Percentiles rank a stretch among this genome's conserved stretches.
phyloP scores from a whole-genome alignment of 1,140 invertebrate species.

The Drosophila littoralis region DNA sequence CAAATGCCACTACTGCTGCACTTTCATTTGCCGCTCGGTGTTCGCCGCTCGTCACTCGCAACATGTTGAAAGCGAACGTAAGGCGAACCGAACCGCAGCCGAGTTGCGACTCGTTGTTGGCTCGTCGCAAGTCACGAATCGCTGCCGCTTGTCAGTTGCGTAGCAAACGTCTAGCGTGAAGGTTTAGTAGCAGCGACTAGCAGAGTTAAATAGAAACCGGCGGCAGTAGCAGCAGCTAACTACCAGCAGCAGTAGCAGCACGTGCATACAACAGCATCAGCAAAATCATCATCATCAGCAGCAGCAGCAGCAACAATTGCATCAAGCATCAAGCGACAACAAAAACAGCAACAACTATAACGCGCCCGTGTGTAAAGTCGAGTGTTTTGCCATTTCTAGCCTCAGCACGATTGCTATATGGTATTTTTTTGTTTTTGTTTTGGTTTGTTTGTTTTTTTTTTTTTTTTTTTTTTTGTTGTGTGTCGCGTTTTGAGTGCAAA shows the following conservation, averaged over 20 bases:
- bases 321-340: constrained; percentile 21
- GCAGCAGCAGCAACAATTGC: constrained; percentile 19
- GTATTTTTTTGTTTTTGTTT: constrained; percentile 12
- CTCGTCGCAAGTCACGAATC: constrained; percentile 25
- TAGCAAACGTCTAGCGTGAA: constrained; percentile 72
- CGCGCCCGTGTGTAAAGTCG: constrained; percentile 33
- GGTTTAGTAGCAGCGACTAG: constrained; percentile 51
- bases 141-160: constrained; percentile 62
- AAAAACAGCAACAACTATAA: constrained; percentile 17
- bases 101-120: constrained; percentile 12
- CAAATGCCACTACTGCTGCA: constrained; percentile 20
- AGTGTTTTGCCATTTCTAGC: constrained; percentile 27
- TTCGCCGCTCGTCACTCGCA: constrained; percentile 30
- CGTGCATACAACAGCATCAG: constrained; percentile 25
- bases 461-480: constrained; percentile 38
- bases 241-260: constrained; percentile 31
- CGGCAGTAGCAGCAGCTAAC: constrained; percentile 33
- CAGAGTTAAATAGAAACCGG: constrained; percentile 8
- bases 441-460: constrained; percentile 36
- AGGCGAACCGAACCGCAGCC: constrained; percentile 26
- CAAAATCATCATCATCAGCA: constrained; percentile 7
- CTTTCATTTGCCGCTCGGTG: constrained; percentile 20
- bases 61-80: constrained; percentile 55
- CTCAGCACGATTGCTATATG: constrained; percentile 10
- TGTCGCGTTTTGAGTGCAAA: constrained; percentile 57